Evolutionary conservation across 2,888 invertebrate genomes (phyloP).

Genomic region (Apamea monoglypha): DNA sequence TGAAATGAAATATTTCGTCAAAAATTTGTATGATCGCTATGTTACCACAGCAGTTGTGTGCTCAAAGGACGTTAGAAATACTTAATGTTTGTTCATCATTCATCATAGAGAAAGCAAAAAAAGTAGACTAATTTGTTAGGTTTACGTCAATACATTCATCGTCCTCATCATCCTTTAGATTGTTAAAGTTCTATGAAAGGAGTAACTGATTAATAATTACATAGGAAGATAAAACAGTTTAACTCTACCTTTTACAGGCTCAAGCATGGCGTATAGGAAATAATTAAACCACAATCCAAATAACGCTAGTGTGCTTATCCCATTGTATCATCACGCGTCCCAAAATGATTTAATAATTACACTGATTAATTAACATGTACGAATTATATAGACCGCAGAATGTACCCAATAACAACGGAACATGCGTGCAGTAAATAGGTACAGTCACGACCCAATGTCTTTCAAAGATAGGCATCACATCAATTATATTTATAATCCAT

Average conservation of each 20-base stretch:
- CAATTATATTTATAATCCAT: constrained; percentile 48
- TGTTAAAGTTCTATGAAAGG: neutral
- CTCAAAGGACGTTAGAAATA: neutral
- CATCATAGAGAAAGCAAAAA: neutral
- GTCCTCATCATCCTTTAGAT: neutral
- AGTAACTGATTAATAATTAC: neutral
- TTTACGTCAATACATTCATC: neutral
- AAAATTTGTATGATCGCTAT: neutral
- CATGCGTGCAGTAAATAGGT: constrained; percentile 63
- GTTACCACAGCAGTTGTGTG: neutral
- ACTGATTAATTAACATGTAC: constrained; percentile 68
- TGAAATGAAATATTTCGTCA: neutral
- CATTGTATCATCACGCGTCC: constrained; percentile 26
- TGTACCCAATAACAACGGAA: constrained; percentile 67
- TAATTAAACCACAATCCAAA: constrained; percentile 18
- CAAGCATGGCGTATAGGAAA: neutral
- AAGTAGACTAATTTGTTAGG: neutral
- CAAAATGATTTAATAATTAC: constrained; percentile 56
- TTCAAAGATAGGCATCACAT: constrained; percentile 50
- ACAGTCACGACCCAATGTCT: constrained; percentile 58
- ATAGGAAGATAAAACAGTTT: neutral
- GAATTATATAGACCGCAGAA: constrained; percentile 76
- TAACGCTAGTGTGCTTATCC: neutral
- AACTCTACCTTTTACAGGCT: neutral
- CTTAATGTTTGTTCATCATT: neutral